phyloP scores from a whole-genome alignment of 2,888 invertebrate genomes.

The Camponotus fellah region DNA sequence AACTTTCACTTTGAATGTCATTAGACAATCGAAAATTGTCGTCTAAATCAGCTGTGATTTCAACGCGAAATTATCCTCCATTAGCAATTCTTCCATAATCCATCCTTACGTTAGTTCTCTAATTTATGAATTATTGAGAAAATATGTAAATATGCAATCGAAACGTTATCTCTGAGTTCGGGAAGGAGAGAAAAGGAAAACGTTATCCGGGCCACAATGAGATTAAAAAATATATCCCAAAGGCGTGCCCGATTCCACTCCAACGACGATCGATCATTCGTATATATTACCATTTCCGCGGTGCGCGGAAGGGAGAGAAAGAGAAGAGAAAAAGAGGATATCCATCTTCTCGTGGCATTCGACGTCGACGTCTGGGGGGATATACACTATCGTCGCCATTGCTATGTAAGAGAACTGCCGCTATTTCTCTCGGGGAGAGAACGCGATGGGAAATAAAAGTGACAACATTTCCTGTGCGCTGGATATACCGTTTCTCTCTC shows the following conservation, averaged over 20 bases:
- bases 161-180: constrained; percentile 59
- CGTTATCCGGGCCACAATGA: constrained; percentile 44
- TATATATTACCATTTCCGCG: constrained; percentile 64
- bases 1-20: not conserved
- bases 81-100: constrained; percentile 8
- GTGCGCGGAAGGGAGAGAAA: constrained; percentile 56
- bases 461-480: constrained; percentile 38
- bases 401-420: constrained; percentile 24
- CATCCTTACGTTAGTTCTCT: not conserved
- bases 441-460: constrained; percentile 59
- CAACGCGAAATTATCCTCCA: not conserved
- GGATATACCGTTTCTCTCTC: not conserved
- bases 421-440: constrained; percentile 50
- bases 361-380: constrained; percentile 57
- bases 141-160: constrained; percentile 61
- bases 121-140: constrained; percentile 58
- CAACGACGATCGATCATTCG: constrained; percentile 72
- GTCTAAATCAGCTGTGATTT: not conserved
- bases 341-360: constrained; percentile 67
- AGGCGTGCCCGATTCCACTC: constrained; percentile 61
- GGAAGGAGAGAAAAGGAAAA: constrained; percentile 24
- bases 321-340: constrained; percentile 61
- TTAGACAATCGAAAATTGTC: not conserved
- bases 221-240: constrained; percentile 72
- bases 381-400: constrained; percentile 40